phyloP scores from a whole-genome alignment of 1,140 invertebrate genomes.

The Coelopa frigida region DNA sequence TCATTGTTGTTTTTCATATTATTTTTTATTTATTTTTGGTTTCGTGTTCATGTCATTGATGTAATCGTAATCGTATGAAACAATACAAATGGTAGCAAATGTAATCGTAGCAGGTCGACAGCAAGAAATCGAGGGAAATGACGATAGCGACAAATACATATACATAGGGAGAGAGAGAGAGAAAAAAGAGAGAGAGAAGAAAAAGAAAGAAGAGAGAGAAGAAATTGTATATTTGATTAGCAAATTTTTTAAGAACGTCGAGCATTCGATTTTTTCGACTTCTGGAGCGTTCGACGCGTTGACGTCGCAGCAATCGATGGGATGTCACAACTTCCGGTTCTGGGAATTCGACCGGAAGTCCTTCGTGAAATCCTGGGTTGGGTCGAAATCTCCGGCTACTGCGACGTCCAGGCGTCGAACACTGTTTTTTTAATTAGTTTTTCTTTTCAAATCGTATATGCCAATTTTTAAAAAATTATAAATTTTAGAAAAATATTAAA shows the following conservation, averaged over 20 bases:
- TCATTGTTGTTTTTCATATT: constrained; percentile 1
- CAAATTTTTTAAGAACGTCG: not conserved
- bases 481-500: not conserved
- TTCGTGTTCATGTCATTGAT: too few relatives aligned
- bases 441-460: not conserved
- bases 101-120: too few relatives aligned
- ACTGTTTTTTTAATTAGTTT: too few relatives aligned
- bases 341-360: too few relatives aligned
- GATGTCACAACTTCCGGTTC: not conserved
- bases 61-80: too few relatives aligned
- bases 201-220: constrained; percentile 11
- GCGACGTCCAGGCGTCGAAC: too few relatives aligned
- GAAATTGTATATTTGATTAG: constrained; percentile 3
- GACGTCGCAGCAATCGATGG: not conserved
- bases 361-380: too few relatives aligned
- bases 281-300: not conserved
- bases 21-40: too few relatives aligned
- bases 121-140: not conserved
- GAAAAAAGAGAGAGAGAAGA: constrained; percentile 8
- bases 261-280: not conserved
- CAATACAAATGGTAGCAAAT: too few relatives aligned
- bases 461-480: not conserved
- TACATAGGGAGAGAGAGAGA: constrained; percentile 3
- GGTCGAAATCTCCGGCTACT: too few relatives aligned
- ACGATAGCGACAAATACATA: not conserved